Evolutionary conservation across 2,888 invertebrate species (phyloP), one percentile per base, ranked within the genome.

Genomic region (Nemapogon koenigi): DNA sequence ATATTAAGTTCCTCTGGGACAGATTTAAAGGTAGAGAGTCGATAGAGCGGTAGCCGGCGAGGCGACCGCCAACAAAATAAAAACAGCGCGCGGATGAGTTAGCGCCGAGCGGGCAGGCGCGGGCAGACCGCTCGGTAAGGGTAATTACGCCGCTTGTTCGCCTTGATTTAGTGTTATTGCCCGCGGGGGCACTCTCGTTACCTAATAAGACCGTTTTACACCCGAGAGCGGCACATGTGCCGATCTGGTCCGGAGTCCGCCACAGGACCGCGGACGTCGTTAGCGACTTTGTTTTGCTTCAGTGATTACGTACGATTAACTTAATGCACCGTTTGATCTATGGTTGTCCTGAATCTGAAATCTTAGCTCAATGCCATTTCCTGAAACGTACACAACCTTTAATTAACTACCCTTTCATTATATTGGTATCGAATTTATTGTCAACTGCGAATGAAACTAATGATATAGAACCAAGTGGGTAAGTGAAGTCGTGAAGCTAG

Each of bases 81-180:
- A 75, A 78, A 75, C 67, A 71, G 59, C 55, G 52, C 67, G 64
- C 59, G 71, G 72, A 75, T 78, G 75, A 76, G 76, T 78, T 75
- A 76, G 70, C 70, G 71, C 69, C 54, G 70, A 66, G 62, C 56
- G 71, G 69, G 72, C 14, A 13, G 11, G 18, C 18, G 19, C 33
- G 33, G 33, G 38, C 31, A 32, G 25, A 31, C 17, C 73, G 73
- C 70, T 67, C 68, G 63, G 62, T 71, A 64, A 55, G 68, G 72
- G 81, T 80, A 81, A 81, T 80, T 80, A 80, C 79, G 72, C 72
- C 75, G 80, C 79, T 81, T 79, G 81, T 76, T 79, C 75, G 71
- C 67, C 69, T 70, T 80, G 76, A 75, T 75, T 81, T 79, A 80
- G 75, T 75, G 78, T 80, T 81, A 81, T 81, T 80, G 79, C 78